Conservation (phyloP, 2,113 vertebrate genomes). For the Theropithecus gelada region DNA sequence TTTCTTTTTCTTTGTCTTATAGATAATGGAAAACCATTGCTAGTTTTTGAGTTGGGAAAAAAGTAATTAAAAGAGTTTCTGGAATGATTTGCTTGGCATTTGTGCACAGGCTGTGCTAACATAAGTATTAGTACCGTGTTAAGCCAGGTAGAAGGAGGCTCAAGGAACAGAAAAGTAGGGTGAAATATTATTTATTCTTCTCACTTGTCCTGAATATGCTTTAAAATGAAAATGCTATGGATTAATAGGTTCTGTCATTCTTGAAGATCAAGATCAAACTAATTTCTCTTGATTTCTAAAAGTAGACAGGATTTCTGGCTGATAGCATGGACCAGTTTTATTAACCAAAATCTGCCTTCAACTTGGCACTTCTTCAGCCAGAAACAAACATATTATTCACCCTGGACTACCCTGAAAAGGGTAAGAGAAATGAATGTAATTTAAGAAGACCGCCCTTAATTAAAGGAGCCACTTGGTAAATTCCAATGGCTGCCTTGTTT, state of each 20-base stretch:
- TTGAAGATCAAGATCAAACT: background rate
- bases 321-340: slow-evolving; percentile 38
- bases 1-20: background rate
- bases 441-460: slow-evolving; percentile 61
- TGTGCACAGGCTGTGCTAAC: background rate
- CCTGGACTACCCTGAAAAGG: slow-evolving; percentile 38
- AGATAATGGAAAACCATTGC: background rate
- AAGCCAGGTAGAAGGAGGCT: background rate
- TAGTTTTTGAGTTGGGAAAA: background rate
- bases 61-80: background rate
- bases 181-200: background rate
- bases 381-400: slow-evolving; percentile 71
- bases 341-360: slow-evolving; percentile 56
- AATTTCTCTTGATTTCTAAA: slow-evolving; percentile 25
- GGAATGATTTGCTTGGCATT: background rate
- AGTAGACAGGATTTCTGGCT: slow-evolving; percentile 30
- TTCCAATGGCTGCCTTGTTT: slow-evolving; percentile 62
- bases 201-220: background rate
- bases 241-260: background rate
- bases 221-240: background rate
- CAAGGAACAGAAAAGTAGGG: background rate
- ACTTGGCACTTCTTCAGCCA: slow-evolving; percentile 59
- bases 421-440: slow-evolving; percentile 60
- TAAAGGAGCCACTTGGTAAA: slow-evolving; percentile 45
- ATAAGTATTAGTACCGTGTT: accelerated